Conservation (phyloP, 2,888 invertebrate genomes). For the Xanthia togata region DNA sequence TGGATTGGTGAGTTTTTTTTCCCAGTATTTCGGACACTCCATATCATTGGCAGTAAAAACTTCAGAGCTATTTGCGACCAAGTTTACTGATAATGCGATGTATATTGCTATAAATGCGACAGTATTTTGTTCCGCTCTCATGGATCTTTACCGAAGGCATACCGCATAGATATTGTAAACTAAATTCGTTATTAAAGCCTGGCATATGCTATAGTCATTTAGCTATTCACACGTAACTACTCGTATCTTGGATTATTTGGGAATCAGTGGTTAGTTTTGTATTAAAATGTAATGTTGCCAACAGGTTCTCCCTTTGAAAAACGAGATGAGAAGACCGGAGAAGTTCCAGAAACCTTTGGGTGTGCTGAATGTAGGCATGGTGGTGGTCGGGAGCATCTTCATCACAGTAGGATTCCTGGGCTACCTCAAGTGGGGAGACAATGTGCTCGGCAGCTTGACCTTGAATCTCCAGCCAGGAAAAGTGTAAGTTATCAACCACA, state of each 20-base stretch:
- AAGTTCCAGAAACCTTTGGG: slow-evolving; percentile 95
- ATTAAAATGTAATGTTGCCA: not conserved
- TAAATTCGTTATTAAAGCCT: not conserved
- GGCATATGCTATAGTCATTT: not conserved
- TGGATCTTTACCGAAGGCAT: not conserved
- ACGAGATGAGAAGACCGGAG: slow-evolving; percentile 95
- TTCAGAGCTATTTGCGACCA: not conserved
- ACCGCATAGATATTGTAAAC: not conserved
- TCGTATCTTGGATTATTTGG: not conserved
- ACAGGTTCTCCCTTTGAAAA: slow-evolving; percentile 97
- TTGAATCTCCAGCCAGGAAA: slow-evolving; percentile 93
- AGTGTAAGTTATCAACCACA: slow-evolving; percentile 85
- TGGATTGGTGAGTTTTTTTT: slow-evolving; percentile 92
- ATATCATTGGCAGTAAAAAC: not conserved
- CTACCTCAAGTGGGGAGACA: slow-evolving; percentile 96
- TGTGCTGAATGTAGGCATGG: slow-evolving; percentile 97
- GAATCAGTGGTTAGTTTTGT: not conserved
- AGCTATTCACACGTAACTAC: not conserved
- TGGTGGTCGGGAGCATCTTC: slow-evolving; percentile 94
- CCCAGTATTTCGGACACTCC: not conserved
- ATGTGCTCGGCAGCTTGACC: slow-evolving; percentile 95
- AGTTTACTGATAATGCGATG: not conserved
- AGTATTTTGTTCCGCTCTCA: not conserved
- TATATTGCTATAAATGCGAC: not conserved
- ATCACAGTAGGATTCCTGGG: slow-evolving; percentile 96